These are phyloP conservation scores for Labeo calbasu DNA, from an alignment of 2,797 vertebrate species.

Conservation along the genomic window DNA sequence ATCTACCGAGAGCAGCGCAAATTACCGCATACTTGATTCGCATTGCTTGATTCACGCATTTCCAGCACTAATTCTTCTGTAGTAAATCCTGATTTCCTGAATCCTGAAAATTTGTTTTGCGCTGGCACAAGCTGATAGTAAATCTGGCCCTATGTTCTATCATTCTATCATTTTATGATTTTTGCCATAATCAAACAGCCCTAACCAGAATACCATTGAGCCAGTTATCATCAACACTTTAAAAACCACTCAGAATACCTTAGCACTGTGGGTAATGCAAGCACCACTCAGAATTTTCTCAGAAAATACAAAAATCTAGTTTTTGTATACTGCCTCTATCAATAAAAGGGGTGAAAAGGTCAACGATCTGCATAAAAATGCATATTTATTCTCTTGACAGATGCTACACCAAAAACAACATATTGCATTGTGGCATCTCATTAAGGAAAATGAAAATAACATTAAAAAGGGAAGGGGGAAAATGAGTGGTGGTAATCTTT, in stretches of 20 bases:
- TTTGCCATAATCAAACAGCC: too few relatives aligned
- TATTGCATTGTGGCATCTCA: constrained; percentile 6
- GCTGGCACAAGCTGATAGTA: too few relatives aligned
- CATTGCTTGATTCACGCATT: too few relatives aligned
- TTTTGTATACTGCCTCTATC: background rate
- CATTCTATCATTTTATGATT: too few relatives aligned
- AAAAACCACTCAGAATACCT: background rate
- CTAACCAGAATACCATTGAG: background rate
- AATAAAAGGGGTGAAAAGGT: constrained; percentile 1
- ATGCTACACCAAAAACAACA: background rate
- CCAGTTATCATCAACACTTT: background rate
- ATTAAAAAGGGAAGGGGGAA: constrained; percentile 1
- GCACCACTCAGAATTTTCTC: background rate
- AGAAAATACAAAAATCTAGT: background rate
- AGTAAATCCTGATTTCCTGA: too few relatives aligned
- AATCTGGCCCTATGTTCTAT: too few relatives aligned
- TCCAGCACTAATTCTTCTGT: too few relatives aligned
- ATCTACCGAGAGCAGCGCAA: too few relatives aligned
- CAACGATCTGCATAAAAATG: background rate
- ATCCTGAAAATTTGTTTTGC: too few relatives aligned
- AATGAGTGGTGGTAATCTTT: background rate
- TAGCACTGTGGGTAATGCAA: background rate
- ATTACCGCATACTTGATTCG: too few relatives aligned
- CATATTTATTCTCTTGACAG: constrained; percentile 1
- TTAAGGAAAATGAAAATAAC: constrained; percentile 1